These are phyloP conservation scores for Torymus tubicola DNA, from an alignment of 2,888 invertebrate genomes.

Conservation along the genomic window DNA sequence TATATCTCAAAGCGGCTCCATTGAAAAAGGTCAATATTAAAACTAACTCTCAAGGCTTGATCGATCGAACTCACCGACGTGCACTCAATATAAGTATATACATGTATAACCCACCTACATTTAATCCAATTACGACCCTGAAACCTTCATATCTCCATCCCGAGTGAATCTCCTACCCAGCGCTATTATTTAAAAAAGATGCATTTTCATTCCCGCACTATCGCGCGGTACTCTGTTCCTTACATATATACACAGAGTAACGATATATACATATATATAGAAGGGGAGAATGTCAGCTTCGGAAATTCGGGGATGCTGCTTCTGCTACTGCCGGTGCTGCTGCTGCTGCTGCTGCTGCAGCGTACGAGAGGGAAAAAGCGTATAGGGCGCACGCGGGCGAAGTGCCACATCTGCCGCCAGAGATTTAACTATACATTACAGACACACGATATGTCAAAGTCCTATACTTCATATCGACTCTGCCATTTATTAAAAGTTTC, in stretches of 20 bases:
- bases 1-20: too few species aligned
- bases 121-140: constrained; percentile 28
- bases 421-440: constrained; percentile 77
- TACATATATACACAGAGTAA: neutral
- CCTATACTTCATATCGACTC: constrained; percentile 77
- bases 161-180: neutral
- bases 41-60: too few species aligned
- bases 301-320: constrained; percentile 62
- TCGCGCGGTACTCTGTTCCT: too few species aligned
- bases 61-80: neutral
- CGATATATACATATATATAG: neutral
- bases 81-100: too few species aligned
- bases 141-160: neutral
- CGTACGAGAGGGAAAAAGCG: constrained; percentile 59
- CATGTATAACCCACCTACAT: too few species aligned
- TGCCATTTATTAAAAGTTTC: constrained; percentile 77
- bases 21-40: too few species aligned
- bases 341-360: constrained; percentile 56
- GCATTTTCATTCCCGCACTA: constrained; percentile 46
- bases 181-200: constrained; percentile 47
- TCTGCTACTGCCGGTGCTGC: constrained; percentile 55
- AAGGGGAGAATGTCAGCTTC: constrained; percentile 52
- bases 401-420: constrained; percentile 76
- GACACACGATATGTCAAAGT: constrained; percentile 77
- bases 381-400: constrained; percentile 61